Conservation (phyloP, 2,888 invertebrate species). For the Thumatha senex region DNA sequence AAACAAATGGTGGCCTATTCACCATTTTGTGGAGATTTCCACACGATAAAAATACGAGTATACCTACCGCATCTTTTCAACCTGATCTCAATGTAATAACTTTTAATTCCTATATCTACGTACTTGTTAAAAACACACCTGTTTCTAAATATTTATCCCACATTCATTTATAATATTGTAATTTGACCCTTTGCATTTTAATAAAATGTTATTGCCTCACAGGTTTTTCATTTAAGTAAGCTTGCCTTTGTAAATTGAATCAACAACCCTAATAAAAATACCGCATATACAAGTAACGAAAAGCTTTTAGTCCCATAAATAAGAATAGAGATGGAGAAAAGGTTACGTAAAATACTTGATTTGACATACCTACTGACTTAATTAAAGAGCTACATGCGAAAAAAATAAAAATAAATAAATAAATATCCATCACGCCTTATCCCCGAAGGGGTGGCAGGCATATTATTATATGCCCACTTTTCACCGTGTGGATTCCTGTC, state of each 20-base stretch:
- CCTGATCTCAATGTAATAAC: slow-evolving; percentile 41
- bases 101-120: slow-evolving; percentile 32
- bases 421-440: too few species aligned
- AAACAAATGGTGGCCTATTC: slow-evolving; percentile 29
- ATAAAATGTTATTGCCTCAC: slow-evolving; percentile 27
- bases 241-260: slow-evolving; percentile 11
- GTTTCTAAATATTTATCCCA: slow-evolving; percentile 29
- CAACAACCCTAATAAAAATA: slow-evolving; percentile 8
- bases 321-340: slow-evolving; percentile 27
- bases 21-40: slow-evolving; percentile 53
- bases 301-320: slow-evolving; percentile 18
- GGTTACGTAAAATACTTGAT: slow-evolving; percentile 34
- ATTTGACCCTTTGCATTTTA: slow-evolving; percentile 29
- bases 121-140: slow-evolving; percentile 24
- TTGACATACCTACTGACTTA: slow-evolving; percentile 32
- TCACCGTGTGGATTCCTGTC: too few species aligned
- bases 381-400: too few species aligned
- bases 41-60: too few species aligned
- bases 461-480: too few species aligned
- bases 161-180: slow-evolving; percentile 37
- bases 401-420: too few species aligned
- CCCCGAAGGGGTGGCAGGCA: too few species aligned
- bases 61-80: too few species aligned
- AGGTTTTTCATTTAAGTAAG: slow-evolving; percentile 28
- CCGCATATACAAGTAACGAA: slow-evolving; percentile 15